These are phyloP conservation scores for Hesperophylax magnus DNA, from an alignment of 1,140 invertebrate genomes.

Conservation along the genomic window DNA sequence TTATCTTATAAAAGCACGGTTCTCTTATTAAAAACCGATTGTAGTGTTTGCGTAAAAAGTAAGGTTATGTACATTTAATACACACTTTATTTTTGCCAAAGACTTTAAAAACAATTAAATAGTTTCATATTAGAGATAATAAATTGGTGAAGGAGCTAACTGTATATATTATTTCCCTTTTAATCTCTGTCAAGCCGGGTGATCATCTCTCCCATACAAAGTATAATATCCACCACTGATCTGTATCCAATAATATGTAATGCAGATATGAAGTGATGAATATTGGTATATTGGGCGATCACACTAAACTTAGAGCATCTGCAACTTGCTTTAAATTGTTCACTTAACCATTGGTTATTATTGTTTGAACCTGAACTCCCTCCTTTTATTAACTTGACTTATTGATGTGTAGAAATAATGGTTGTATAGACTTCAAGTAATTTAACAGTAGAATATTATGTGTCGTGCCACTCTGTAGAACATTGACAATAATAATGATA, in stretches of 20 bases:
- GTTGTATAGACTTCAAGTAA: slow-evolving; percentile 34
- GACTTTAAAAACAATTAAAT: background rate
- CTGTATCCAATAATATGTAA: background rate
- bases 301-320: slow-evolving; percentile 32
- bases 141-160: background rate
- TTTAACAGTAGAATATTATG: slow-evolving; percentile 19
- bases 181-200: background rate
- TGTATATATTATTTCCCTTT: background rate
- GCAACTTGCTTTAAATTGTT: slow-evolving; percentile 29
- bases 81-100: background rate
- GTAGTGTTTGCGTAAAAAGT: too few species aligned
- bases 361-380: slow-evolving; percentile 1
- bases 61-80: too few species aligned
- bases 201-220: background rate
- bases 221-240: background rate
- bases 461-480: slow-evolving; percentile 34
- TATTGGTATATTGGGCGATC: background rate
- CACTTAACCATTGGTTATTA: slow-evolving; percentile 19
- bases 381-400: background rate
- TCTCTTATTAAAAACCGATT: too few species aligned
- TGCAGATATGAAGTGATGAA: background rate
- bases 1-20: too few species aligned
- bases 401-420: slow-evolving; percentile 27
- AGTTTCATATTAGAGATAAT: background rate
- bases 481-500: background rate